Conservation (phyloP, 2,888 invertebrate genomes). For the Drosophila affinis region DNA sequence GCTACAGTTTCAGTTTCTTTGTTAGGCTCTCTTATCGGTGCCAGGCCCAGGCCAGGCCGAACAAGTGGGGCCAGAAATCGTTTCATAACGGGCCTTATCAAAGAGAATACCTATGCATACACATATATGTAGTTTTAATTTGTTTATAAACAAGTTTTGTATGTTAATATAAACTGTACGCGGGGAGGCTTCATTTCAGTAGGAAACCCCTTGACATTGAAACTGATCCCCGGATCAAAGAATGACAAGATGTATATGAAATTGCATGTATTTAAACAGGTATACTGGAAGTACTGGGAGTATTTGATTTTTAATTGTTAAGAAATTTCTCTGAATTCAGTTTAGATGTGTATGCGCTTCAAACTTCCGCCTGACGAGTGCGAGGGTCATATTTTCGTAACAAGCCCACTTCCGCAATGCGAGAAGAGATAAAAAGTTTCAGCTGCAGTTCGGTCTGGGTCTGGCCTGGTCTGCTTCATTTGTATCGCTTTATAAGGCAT, state of each 20-base stretch:
- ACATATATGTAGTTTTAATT: slow-evolving; percentile 13
- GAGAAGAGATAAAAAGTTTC: slow-evolving; percentile 20
- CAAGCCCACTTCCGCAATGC: slow-evolving; percentile 42
- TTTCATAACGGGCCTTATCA: slow-evolving; percentile 47
- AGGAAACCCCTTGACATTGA: slow-evolving; percentile 41
- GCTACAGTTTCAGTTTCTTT: slow-evolving; percentile 12
- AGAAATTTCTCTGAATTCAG: slow-evolving; percentile 7
- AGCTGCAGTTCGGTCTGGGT: slow-evolving; percentile 15
- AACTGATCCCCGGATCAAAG: slow-evolving; percentile 2
- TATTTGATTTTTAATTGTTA: slow-evolving; percentile 22
- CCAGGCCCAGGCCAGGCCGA: background rate
- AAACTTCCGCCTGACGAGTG: slow-evolving; percentile 37
- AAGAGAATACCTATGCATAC: background rate
- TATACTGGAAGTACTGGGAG: background rate
- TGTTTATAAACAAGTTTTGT: slow-evolving; percentile 38
- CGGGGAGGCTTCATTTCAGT: background rate
- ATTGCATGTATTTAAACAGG: background rate
- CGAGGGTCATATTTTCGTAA: slow-evolving; percentile 32
- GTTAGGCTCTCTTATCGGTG: slow-evolving; percentile 30
- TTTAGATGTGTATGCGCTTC: background rate
- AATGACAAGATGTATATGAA: background rate
- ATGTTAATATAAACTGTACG: slow-evolving; percentile 17
- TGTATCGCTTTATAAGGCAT: slow-evolving; percentile 25
- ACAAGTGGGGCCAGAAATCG: slow-evolving; percentile 13
- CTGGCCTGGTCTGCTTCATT: slow-evolving; percentile 22